Evolutionary conservation across 2,797 vertebrate species (phyloP), one percentile per base, ranked within the genome.

Genomic region (Dendrocincla tyrannina): DNA sequence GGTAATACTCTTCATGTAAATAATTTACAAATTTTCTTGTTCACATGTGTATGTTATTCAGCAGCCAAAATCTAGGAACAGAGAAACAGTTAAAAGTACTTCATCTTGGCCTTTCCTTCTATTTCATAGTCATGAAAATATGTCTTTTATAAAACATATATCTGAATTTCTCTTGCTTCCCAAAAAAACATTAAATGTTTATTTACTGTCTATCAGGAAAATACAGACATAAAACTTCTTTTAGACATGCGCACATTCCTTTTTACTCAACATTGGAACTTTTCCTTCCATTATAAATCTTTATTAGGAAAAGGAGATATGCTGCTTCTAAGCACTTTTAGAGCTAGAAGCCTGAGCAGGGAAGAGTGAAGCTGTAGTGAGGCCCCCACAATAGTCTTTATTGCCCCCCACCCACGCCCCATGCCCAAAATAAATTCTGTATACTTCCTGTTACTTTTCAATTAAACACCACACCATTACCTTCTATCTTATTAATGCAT

Each of bases 361-460:
- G 35, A 81, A 72, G 41, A 66, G 35, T 49, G 33, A 79, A 74
- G 39, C 28, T 47, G 47, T 46, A 67, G 19, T 73, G 62, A 46
- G 30, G 7, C 8, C 39, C 46, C 24, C 13, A 59, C 23, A 67
- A 32, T 5, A 41, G 2, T 14, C 17, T 72, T 88, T 56, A 72
- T 13, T 42, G 22, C 7, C 7, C 10, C 6, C 8, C 35, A 42
- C 4, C 8, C 35, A 49, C 4, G 2, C 5, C 2, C 4, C 11
- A 3, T 6, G 3, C 3, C 7, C 15, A 10, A 46, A 79, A n/a
- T 17, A 44, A 72, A 69, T 81, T 73, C 53, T 69, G 2, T 25
- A n/a, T n/a, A 22, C 11, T 79, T 87, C 41, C 67, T 77, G 32
- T 50, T 62, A 75, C 33, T 87, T 35, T 69, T 66, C 46, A 85